Evolutionary conservation across 2,113 vertebrate species (phyloP), one percentile per base, ranked within the genome.

Genomic region (Poeciliopsis occidentalis): DNA sequence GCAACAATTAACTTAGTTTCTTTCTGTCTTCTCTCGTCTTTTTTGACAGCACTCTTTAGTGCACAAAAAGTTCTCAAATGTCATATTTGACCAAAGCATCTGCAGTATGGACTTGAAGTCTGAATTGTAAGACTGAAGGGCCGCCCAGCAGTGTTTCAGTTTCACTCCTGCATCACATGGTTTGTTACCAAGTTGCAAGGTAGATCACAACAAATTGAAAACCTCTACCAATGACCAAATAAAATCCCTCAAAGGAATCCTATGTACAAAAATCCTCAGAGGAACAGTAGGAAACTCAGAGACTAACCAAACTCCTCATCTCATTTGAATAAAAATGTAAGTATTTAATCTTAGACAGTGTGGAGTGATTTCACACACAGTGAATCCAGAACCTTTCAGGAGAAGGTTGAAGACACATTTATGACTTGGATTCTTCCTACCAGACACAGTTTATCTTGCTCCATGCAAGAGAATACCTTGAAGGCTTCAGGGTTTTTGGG

Each of bases 11-110:
- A 17, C 29, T 22, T 47, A 69, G 29, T 29, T 69, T 30, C 62
- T 71, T 71, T 39, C 63, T 41, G 4, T 26, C 39, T 19, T 78
- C 24, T 26, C 30, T 29, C 29, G 29, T 3, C 29, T 32, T 26
- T 44, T 41, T 39, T 44, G 61, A 60, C 47, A 30, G 5, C 60
- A 12, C 17, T 22, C 34, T 68, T 11, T 13, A 30, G 29, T 19
- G 34, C 64, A 76, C 57, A 34, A 19, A 63, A 32, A n/a, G 17
- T 37, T 44, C 27, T 19, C 60, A 30, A 12, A 60, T 44, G 69
- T 44, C 34, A 4, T 62, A 60, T 62, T 70, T 70, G 68, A 54
- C 26, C 47, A 74, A 7, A 60, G 15, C 37, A 39, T 60, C 47
- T 60, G 72, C 17, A 37, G 62, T 24, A 32, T 39, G 41, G 6